phyloP scores from a whole-genome alignment of 1,140 invertebrate genomes.

The Vanessa tameamea region DNA sequence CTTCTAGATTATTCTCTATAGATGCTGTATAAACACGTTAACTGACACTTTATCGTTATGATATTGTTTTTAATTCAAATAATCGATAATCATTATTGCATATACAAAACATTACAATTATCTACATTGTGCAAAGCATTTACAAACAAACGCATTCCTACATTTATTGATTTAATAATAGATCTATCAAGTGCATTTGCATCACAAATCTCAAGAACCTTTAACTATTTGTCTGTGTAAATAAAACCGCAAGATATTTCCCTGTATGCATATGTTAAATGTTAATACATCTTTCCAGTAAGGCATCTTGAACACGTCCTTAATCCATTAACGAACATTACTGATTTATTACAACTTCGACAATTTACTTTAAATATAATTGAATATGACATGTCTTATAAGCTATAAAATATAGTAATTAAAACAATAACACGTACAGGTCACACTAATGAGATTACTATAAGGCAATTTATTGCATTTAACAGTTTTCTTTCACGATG shows the following conservation, averaged over 20 bases:
- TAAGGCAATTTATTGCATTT: constrained; percentile 15
- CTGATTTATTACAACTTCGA: neutral
- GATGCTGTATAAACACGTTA: too few relatives aligned
- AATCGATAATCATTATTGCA: too few relatives aligned
- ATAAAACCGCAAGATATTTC: constrained; percentile 7
- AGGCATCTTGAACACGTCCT: constrained; percentile 21
- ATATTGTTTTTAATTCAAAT: too few relatives aligned
- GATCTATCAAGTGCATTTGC: constrained; percentile 1
- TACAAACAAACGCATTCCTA: constrained; percentile 7
- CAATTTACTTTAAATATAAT: too few relatives aligned
- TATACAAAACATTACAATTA: neutral
- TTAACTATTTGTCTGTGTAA: constrained; percentile 8
- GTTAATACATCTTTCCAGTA: constrained; percentile 18
- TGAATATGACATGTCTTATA: neutral
- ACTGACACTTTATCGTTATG: too few relatives aligned
- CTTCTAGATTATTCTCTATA: neutral
- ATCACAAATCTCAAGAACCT: constrained; percentile 17
- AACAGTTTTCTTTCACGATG: constrained; percentile 9
- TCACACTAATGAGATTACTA: neutral
- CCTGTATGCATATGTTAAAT: constrained; percentile 11
- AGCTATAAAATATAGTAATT: neutral
- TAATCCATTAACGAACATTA: constrained; percentile 14
- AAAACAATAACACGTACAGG: neutral
- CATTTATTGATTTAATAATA: constrained; percentile 14
- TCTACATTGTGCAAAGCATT: neutral